Conservation (phyloP, 2,888 invertebrate species). For the Melolontha melolontha region DNA sequence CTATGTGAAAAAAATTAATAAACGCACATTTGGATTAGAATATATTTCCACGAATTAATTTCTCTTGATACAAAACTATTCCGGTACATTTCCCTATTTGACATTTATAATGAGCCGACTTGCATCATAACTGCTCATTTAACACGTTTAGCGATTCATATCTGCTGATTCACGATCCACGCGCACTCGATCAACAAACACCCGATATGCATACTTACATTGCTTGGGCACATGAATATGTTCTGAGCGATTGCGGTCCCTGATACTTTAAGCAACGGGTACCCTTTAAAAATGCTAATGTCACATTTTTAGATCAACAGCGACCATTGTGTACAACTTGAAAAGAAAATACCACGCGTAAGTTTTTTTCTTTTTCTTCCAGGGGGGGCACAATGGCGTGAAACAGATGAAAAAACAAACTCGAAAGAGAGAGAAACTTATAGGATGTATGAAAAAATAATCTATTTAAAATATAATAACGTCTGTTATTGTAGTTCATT, state of each 20-base stretch:
- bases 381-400: not conserved
- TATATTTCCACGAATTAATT: no score
- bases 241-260: constrained; percentile 1
- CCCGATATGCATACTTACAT: constrained; percentile 18
- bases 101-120: constrained; percentile 33
- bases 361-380: not conserved
- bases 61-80: not conserved
- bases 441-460: constrained; percentile 22
- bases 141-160: constrained; percentile 36
- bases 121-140: constrained; percentile 37
- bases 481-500: constrained; percentile 17
- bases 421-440: not conserved
- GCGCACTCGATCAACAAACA: constrained; percentile 29
- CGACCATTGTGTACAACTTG: constrained; percentile 26
- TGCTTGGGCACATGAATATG: not conserved
- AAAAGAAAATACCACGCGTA: constrained; percentile 16
- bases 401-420: constrained; percentile 7
- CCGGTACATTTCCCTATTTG: constrained; percentile 17
- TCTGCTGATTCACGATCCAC: constrained; percentile 37
- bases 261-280: not conserved
- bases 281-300: constrained; percentile 35
- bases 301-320: constrained; percentile 19
- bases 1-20: no score
- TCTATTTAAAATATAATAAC: constrained; percentile 23
- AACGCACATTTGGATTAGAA: no score